A percentile compares a stretch with the other conserved stretches of the same genome.
These are phyloP conservation scores for Drosophila funebris DNA, from an alignment of 1,140 invertebrate genomes.

Conservation along the genomic window DNA sequence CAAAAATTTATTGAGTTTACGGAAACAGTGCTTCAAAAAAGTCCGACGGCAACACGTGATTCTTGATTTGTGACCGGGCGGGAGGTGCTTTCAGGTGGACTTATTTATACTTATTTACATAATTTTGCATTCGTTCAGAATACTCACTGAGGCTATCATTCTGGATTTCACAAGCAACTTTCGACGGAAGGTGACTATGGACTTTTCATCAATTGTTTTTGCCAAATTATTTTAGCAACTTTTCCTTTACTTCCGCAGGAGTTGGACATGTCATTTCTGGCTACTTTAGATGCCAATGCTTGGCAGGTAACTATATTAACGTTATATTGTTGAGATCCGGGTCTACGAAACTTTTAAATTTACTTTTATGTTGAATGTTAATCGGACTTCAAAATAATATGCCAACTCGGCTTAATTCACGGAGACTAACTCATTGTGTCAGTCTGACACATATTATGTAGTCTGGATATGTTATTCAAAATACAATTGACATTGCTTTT, in stretches of 20 bases:
- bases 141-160: constrained; percentile 58
- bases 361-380: too few species aligned
- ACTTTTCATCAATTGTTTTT: constrained; percentile 23
- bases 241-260: constrained; percentile 76
- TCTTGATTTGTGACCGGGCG: background rate
- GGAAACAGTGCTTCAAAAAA: constrained; percentile 28
- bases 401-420: too few species aligned
- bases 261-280: constrained; percentile 84
- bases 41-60: constrained; percentile 60
- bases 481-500: too few species aligned
- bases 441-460: too few species aligned
- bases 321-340: constrained; percentile 17
- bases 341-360: background rate
- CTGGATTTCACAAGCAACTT: constrained; percentile 83
- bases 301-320: constrained; percentile 84
- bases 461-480: too few species aligned
- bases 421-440: too few species aligned
- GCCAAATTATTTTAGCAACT: constrained; percentile 72
- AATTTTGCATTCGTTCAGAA: constrained; percentile 62
- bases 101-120: constrained; percentile 54
- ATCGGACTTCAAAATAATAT: too few species aligned
- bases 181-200: constrained; percentile 72
- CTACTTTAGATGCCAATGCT: constrained; percentile 84
- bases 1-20: constrained; percentile 31
- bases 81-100: background rate